phyloP scores from a whole-genome alignment of 2,888 invertebrate species.

The Litoditis marina region DNA sequence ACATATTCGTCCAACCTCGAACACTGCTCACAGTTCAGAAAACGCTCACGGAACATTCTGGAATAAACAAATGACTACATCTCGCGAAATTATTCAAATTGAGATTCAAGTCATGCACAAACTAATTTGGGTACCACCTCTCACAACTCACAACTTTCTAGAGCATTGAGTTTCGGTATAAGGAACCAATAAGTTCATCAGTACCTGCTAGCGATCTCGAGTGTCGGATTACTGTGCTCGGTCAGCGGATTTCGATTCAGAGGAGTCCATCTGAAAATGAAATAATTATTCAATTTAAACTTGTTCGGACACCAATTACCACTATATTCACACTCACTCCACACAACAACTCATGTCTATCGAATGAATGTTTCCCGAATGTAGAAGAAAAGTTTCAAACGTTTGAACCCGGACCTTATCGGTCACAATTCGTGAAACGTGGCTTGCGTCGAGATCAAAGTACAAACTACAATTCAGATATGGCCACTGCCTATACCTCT shows the following conservation, averaged over 20 bases:
- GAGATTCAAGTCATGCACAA: not conserved
- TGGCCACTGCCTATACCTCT: constrained; percentile 17
- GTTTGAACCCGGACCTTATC: too few relatives aligned
- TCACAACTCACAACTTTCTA: not conserved
- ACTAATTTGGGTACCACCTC: too few relatives aligned
- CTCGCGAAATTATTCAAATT: too few relatives aligned
- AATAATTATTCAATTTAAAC: not conserved
- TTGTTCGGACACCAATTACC: too few relatives aligned
- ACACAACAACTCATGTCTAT: too few relatives aligned
- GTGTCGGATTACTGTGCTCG: constrained; percentile 26
- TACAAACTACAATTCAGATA: too few relatives aligned
- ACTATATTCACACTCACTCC: too few relatives aligned
- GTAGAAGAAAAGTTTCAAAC: too few relatives aligned
- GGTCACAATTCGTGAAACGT: constrained; percentile 13
- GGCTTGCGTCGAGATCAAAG: not conserved
- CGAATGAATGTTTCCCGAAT: too few relatives aligned
- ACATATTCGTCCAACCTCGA: constrained; percentile 25
- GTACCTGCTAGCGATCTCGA: constrained; percentile 20
- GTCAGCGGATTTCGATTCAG: constrained; percentile 16
- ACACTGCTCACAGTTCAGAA: constrained; percentile 15
- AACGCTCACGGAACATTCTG: constrained; percentile 20
- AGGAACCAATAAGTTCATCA: not conserved
- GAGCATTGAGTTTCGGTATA: not conserved
- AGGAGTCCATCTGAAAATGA: constrained; percentile 32
- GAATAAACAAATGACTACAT: not conserved